These are phyloP conservation scores for Chelon auratus DNA, from an alignment of 2,797 vertebrate species.

Conservation along the genomic window DNA sequence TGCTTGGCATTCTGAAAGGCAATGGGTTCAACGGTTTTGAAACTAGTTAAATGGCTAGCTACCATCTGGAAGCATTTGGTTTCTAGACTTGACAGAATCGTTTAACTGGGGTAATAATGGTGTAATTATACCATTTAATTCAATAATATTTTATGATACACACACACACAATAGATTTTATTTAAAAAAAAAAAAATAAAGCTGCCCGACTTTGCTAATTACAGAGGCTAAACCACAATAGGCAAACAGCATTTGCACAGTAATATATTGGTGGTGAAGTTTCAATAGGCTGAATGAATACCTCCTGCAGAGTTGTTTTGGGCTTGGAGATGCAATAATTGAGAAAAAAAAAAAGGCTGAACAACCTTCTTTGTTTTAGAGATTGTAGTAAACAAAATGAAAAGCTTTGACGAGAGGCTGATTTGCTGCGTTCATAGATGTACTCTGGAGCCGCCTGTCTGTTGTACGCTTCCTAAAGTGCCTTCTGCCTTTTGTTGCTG, in stretches of 20 bases:
- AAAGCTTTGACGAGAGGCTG: constrained; percentile 15
- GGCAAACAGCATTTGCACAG: constrained; percentile 16
- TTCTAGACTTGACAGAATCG: neutral
- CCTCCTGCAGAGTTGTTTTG: constrained; percentile 33
- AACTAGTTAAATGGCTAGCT: neutral
- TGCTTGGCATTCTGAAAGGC: neutral
- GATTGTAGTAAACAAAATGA: constrained; percentile 22
- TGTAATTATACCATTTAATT: neutral
- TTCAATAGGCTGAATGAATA: constrained; percentile 22
- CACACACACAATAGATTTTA: neutral
- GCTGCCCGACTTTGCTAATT: constrained; percentile 15
- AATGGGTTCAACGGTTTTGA: neutral
- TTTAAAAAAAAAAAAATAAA: neutral
- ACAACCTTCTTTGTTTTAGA: constrained; percentile 11
- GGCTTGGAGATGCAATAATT: constrained; percentile 18
- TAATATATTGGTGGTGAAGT: constrained; percentile 23
- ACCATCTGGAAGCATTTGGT: neutral
- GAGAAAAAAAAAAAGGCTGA: constrained; percentile 13
- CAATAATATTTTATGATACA: neutral
- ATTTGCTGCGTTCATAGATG: constrained; percentile 30
- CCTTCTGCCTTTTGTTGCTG: neutral
- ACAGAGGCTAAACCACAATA: constrained; percentile 2
- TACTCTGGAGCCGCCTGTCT: constrained; percentile 12
- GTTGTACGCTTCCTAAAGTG: neutral
- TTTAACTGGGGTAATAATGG: neutral